Evolutionary conservation across 1,140 invertebrate genomes (phyloP).

Genomic region (Gryllus bimaculatus): DNA sequence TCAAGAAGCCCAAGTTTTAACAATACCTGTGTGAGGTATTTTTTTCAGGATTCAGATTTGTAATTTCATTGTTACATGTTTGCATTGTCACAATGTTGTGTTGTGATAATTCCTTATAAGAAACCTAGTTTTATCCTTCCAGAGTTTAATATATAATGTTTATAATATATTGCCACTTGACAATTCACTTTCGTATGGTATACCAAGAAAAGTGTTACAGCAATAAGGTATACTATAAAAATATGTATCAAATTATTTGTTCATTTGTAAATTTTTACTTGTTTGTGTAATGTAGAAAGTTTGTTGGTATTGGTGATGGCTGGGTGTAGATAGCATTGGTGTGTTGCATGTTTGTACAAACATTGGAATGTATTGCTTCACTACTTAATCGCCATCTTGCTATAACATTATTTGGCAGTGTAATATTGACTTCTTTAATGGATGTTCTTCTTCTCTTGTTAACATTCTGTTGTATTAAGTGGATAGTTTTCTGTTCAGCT

Average conservation of each 20-base stretch:
- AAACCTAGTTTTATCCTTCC: neutral
- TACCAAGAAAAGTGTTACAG: neutral
- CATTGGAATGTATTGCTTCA: neutral
- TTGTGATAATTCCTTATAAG: neutral
- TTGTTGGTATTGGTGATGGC: slow-evolving; percentile 1
- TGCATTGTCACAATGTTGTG: too few relatives aligned
- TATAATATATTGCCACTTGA: neutral
- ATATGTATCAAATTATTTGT: neutral
- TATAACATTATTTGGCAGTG: neutral
- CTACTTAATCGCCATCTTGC: neutral
- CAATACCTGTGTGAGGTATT: too few relatives aligned
- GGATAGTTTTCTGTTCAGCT: too few relatives aligned
- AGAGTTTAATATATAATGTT: neutral
- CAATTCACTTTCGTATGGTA: neutral
- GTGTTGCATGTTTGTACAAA: neutral
- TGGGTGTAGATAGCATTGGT: neutral
- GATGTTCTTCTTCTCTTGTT: neutral
- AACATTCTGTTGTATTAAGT: too few relatives aligned
- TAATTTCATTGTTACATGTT: too few relatives aligned
- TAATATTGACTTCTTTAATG: neutral
- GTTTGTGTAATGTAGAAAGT: neutral
- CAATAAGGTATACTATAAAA: neutral
- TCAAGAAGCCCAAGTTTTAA: too few relatives aligned
- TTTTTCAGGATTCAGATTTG: too few relatives aligned
- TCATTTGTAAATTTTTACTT: neutral